A percentile compares a stretch with the other conserved stretches of the same genome.
Conservation (phyloP, 2,797 vertebrate species). For the Pelochelys cantorii region DNA sequence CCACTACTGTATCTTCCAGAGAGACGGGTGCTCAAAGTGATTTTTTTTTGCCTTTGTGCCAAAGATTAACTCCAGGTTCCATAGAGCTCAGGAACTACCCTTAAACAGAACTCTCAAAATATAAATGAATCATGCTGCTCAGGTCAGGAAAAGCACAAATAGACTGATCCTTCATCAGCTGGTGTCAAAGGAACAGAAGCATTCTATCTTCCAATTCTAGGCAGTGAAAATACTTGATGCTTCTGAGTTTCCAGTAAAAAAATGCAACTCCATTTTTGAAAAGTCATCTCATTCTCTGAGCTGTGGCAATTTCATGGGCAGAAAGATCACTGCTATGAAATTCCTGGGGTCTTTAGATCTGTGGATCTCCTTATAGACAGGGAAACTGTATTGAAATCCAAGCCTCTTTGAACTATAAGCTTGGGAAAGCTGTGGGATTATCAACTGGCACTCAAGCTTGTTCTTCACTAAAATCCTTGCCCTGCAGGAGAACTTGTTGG, state of each 20-base stretch:
- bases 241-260: background rate
- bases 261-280: background rate
- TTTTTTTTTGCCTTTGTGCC: background rate
- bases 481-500: too few relatives aligned
- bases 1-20: background rate
- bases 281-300: background rate
- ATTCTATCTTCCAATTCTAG: background rate
- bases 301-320: background rate
- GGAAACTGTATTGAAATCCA: background rate
- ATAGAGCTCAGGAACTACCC: background rate
- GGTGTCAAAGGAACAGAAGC: background rate
- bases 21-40: background rate
- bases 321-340: background rate
- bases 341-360: background rate
- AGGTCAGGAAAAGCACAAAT: background rate
- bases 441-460: background rate
- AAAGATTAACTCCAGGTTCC: background rate
- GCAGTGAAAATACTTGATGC: background rate
- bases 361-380: background rate
- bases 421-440: background rate
- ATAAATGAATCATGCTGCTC: background rate
- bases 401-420: background rate
- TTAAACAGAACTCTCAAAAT: background rate
- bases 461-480: slow-evolving; percentile 4
- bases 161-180: background rate